Base-by-base conservation (phyloP, 2,888 invertebrate genomes). In the Hypsopygia costalis region DNA sequence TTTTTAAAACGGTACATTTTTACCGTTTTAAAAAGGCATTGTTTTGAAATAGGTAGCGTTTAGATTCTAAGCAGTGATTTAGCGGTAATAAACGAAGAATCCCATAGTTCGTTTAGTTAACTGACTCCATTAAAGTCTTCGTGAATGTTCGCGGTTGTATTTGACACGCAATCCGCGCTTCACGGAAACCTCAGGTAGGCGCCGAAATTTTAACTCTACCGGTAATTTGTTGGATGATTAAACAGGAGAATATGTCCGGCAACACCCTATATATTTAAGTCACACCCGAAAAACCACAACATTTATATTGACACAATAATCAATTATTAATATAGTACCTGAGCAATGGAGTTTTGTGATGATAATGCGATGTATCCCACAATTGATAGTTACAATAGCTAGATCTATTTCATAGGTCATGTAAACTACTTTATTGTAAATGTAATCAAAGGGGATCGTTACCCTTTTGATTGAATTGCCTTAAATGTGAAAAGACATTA, bases 141-240 rank as follows among this genome's bases (percentile, higher is more conserved):
- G 69, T 71, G 65, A 69, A 69, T 69, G 66, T 67, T 68, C 65
- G 63, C 63, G 62, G 67, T 63, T 65, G 64, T 64, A 68, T 68
- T 64, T 48, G 61, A 70, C 81, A 83, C 81, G 81, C 82, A 71
- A 83, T 68, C 69, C 53, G 62, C 60, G 69, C 69, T 82, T 82
- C 83, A 81, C 62, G 67, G 81, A 81, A 78, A 72, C 65, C 70
- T 66, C 82, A 81, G 82, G 78, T 81, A 81, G 69, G 61, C 67
- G 63, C 60, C 68, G 52, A 4, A 49, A 62, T 61, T 51, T 52
- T 55, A 51, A 62, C 50, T 66, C 52, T 42, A 48, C 54, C 36
- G 43, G 31, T 38, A 45, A 36, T 44, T 49, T 36, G 40, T 47
- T 53, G 49, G 46, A 50, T 53, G 55, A 63, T 50, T 61, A 58